A percentile compares a stretch with the other conserved stretches of the same genome.
phyloP scores from a whole-genome alignment of 2,888 invertebrate genomes.

The Hypolimnas misippus region DNA sequence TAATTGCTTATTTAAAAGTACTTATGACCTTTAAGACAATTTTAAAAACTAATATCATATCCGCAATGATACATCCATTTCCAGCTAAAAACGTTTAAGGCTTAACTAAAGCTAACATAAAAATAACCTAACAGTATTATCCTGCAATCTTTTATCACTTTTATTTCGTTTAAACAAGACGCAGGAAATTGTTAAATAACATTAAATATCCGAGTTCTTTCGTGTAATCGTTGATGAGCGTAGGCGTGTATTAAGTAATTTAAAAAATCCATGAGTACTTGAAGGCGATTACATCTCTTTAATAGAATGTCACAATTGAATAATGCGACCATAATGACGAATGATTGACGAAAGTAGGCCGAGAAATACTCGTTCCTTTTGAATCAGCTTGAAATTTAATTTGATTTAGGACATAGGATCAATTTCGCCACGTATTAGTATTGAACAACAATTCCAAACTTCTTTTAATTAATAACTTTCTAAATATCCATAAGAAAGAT shows the following conservation, averaged over 20 bases:
- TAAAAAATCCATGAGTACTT: constrained; percentile 40
- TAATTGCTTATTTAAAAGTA: not conserved
- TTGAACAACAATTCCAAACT: too few species aligned
- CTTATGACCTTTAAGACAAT: not conserved
- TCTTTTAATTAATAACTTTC: too few species aligned
- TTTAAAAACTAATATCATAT: not conserved
- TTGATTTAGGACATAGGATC: not conserved
- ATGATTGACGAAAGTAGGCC: constrained; percentile 46
- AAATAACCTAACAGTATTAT: constrained; percentile 4
- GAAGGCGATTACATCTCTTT: constrained; percentile 44
- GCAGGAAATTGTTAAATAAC: constrained; percentile 33
- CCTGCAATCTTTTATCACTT: constrained; percentile 7
- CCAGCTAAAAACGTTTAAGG: not conserved
- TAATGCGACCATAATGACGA: constrained; percentile 47
- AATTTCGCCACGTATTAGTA: not conserved
- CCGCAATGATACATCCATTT: not conserved
- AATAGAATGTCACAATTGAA: constrained; percentile 48
- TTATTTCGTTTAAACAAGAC: constrained; percentile 20
- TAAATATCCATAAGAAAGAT: too few species aligned
- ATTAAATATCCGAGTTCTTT: constrained; percentile 32
- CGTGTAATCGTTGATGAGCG: constrained; percentile 33
- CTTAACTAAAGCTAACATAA: not conserved
- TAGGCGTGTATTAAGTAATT: constrained; percentile 42
- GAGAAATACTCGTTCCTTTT: constrained; percentile 28
- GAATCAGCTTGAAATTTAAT: constrained; percentile 30